A percentile compares a stretch with the other conserved stretches of the same genome.
Conservation (phyloP, 2,113 vertebrate species). For the Piprites chloris region DNA sequence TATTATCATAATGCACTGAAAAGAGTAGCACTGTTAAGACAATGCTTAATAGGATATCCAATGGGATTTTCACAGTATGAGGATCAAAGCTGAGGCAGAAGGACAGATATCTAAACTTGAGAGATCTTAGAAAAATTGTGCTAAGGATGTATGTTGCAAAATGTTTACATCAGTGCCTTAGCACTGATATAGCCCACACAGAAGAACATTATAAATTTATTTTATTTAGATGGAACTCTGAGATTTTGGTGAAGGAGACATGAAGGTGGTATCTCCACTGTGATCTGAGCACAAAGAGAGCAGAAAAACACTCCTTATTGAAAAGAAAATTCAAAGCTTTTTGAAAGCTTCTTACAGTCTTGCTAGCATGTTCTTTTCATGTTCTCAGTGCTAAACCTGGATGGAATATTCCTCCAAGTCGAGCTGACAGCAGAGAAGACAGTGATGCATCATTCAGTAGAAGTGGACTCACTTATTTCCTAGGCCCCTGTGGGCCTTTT, state of each 20-base stretch:
- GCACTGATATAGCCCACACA: neutral
- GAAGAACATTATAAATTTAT: rapidly evolving
- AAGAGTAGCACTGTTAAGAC: neutral
- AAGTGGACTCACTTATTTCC: neutral
- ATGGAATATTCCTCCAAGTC: neutral
- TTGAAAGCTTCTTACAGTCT: neutral
- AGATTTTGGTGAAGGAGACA: neutral
- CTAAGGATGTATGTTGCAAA: neutral
- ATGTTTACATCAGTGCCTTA: neutral
- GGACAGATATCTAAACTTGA: neutral
- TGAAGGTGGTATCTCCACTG: neutral
- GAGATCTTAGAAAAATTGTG: neutral
- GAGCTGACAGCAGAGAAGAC: neutral
- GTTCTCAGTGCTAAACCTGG: neutral
- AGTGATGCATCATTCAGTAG: neutral
- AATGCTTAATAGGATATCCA: neutral
- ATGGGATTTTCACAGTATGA: neutral
- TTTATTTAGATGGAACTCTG: neutral
- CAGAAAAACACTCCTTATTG: neutral
- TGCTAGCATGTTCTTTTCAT: neutral
- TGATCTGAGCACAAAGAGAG: neutral
- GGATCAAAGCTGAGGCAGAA: neutral
- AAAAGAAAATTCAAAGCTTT: neutral
- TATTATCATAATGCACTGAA: neutral
- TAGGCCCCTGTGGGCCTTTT: neutral